phyloP scores from a whole-genome alignment of 2,797 vertebrate species.

The Leptatherina wallacei region DNA sequence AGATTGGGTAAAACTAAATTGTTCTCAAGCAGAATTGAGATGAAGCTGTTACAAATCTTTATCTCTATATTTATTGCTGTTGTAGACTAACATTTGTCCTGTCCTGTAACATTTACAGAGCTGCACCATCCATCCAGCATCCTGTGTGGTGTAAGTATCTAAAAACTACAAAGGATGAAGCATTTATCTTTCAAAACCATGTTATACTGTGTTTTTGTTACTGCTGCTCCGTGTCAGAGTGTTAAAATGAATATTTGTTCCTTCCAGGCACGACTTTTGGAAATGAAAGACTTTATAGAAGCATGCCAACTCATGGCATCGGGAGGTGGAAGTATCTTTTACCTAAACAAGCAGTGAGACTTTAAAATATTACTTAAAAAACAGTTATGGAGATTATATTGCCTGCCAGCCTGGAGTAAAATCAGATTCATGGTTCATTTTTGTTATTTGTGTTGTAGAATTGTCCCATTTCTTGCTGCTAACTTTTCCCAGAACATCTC shows the following conservation, averaged over 20 bases:
- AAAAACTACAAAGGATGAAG: neutral
- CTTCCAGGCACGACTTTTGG: constrained; percentile 31
- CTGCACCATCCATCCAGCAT: constrained; percentile 27
- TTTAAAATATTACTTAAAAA: neutral
- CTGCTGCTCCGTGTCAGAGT: neutral
- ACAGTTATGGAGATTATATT: neutral
- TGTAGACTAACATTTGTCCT: neutral
- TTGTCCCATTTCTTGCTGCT: neutral
- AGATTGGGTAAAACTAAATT: no score
- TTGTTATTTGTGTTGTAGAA: no score
- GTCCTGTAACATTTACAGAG: constrained; percentile 43
- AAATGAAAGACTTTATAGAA: constrained; percentile 80
- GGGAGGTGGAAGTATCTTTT: constrained; percentile 88
- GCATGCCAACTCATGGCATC: constrained; percentile 88
- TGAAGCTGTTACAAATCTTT: neutral
- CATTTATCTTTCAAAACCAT: neutral
- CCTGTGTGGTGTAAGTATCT: constrained; percentile 57
- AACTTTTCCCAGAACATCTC: neutral
- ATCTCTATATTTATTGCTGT: neutral
- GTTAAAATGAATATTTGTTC: neutral
- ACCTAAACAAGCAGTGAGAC: constrained; percentile 74
- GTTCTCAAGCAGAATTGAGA: no score
- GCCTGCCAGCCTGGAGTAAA: neutral
- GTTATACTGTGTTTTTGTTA: neutral
- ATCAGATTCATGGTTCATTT: neutral